Conservation (phyloP, 2,113 vertebrate genomes). For the Thermophis baileyi region DNA sequence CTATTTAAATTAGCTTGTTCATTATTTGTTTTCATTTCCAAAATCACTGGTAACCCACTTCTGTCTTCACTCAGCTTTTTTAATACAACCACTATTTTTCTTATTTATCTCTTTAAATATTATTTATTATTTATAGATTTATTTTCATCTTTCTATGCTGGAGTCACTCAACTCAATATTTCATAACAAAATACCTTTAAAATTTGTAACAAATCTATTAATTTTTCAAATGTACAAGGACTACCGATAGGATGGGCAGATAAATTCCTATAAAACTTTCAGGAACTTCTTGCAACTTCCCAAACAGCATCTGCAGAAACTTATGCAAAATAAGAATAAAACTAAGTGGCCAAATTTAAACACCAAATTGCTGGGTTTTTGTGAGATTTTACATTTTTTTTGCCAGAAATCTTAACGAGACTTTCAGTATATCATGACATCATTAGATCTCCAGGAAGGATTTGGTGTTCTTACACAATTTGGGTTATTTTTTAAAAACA, state of each 20-base stretch:
- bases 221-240: neutral
- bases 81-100: neutral
- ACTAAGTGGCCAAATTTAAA: neutral
- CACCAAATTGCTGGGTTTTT: neutral
- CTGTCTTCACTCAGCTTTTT: neutral
- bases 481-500: neutral
- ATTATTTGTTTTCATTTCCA: neutral
- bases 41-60: neutral
- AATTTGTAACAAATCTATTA: neutral
- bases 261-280: neutral
- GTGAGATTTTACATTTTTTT: neutral
- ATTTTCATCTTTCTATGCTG: neutral
- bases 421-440: neutral
- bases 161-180: neutral
- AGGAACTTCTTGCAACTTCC: neutral
- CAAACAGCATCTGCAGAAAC: neutral
- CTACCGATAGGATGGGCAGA: neutral
- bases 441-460: neutral
- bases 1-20: neutral
- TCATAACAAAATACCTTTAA: neutral
- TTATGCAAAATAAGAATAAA: no score
- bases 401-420: neutral
- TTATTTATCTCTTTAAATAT: neutral
- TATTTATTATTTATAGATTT: neutral
- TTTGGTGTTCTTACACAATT: neutral